Base-by-base conservation (phyloP, 2,113 vertebrate genomes). In the Pterocles burchelli region DNA sequence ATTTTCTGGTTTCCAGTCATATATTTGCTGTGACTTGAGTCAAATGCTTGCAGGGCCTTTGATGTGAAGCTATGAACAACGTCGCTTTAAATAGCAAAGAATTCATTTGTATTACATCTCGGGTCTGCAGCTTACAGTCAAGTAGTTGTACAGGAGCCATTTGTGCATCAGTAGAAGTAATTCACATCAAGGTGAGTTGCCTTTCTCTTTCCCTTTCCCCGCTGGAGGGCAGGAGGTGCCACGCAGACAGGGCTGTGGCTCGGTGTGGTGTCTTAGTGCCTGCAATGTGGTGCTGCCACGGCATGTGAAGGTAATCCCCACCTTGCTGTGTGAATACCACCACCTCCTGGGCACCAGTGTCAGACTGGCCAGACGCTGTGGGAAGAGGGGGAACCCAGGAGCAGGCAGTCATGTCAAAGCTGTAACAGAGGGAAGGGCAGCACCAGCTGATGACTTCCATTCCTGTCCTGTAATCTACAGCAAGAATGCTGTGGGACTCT, bases 221-320 rank as follows among this genome's bases (percentile, higher is more conserved):
- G 43, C 78, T 6, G 26, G 51, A 74, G 46, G n/a, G 18, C 59
- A 80, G 78, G 71, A 91, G 29, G 55, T 52, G 34, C 25, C 57
- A 17, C 0, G 0, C n/a, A 67, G 83, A 10, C 0, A 2, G 49
- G 41, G n/a, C 51, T 15, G 19, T 28, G 71, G 13, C 85, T 91
- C 7, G 1, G 11, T 0, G 7, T 72, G n/a, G 24, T 17, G 4
- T 25, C 11, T 79, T 4, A 5, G 28, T 65, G 73, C 28, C 63
- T 31, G 31, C 4, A 2, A n/a, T 51, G 63, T 48, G 77, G 15
- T 4, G 6, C 17, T 28, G 16, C 46, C 17, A 1, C 1, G 9
- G 33, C 45, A 15, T 0, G 9, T 16, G 46, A 66, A 21, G 51
- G 65, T 28, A 26, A 24, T 26, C 20, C 7, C 36, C 4, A 2